These are phyloP conservation scores for Symphodus melops DNA, from an alignment of 2,113 vertebrate species.

Conservation along the genomic window DNA sequence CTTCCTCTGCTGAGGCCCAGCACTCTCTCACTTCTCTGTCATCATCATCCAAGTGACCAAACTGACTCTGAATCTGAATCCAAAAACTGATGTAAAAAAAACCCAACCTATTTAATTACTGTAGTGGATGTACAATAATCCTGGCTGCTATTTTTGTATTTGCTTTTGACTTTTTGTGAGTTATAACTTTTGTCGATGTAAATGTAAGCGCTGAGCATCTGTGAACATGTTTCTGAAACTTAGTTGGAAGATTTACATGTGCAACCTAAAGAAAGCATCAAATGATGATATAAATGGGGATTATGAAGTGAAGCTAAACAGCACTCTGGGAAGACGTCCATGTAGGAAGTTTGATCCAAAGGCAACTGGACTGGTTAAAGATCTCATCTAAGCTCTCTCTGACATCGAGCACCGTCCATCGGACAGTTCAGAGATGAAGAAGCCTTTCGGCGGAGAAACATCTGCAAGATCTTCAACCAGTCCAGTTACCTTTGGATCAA, in stretches of 20 bases:
- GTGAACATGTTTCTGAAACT: constrained; percentile 36
- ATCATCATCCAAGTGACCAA: constrained; percentile 8
- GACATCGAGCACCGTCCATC: too few relatives aligned
- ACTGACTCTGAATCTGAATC: constrained; percentile 37
- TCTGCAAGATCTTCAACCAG: too few relatives aligned
- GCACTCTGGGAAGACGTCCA: neutral
- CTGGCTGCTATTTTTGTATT: constrained; percentile 8
- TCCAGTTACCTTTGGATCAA: too few relatives aligned
- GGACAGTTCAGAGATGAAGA: too few relatives aligned
- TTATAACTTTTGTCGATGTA: constrained; percentile 20
- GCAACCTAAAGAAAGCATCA: neutral
- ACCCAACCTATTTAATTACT: constrained; percentile 18
- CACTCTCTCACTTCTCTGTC: neutral
- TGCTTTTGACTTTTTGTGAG: constrained; percentile 19
- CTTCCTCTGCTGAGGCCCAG: constrained; percentile 78
- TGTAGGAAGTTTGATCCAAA: too few relatives aligned
- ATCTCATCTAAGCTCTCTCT: too few relatives aligned
- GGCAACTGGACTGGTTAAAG: too few relatives aligned
- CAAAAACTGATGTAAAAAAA: constrained; percentile 15
- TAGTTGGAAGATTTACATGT: constrained; percentile 13
- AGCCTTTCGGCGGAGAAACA: too few relatives aligned
- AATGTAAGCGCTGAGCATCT: constrained; percentile 32
- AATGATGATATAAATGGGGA: neutral
- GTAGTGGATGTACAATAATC: neutral
- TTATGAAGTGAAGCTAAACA: neutral